phyloP scores from a whole-genome alignment of 2,797 vertebrate species.

The Molossus alvarezi region DNA sequence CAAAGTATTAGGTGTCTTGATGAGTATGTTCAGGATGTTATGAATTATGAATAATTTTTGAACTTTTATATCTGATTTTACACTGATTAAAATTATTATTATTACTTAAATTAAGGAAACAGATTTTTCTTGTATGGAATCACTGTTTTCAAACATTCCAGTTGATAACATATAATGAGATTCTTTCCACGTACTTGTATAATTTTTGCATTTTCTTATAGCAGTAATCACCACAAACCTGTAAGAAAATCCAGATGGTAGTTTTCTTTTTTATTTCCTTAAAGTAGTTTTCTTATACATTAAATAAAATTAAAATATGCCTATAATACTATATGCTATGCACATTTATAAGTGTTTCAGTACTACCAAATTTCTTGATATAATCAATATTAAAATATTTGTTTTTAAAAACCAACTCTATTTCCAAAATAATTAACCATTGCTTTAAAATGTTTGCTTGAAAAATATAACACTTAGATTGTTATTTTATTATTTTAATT shows the following conservation, averaged over 20 bases:
- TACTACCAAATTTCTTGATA: constrained; percentile 48
- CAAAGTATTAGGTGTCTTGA: background rate
- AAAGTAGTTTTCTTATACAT: background rate
- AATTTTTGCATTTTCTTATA: background rate
- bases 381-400: background rate
- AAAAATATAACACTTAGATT: constrained; percentile 2
- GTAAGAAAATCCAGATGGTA: background rate
- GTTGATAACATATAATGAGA: background rate
- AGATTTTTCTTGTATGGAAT: constrained; percentile 8
- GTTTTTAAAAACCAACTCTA: background rate
- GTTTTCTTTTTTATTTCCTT: background rate
- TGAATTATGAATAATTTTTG: constrained; percentile 38
- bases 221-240: background rate
- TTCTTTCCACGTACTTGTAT: background rate
- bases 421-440: constrained; percentile 53
- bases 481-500: constrained; percentile 27
- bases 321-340: background rate
- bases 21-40: background rate
- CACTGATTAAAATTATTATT: constrained; percentile 35
- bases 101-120: constrained; percentile 56
- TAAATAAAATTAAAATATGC: constrained; percentile 62
- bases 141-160: constrained; percentile 37
- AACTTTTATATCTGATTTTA: constrained; percentile 46
- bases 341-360: constrained; percentile 15
- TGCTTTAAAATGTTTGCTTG: constrained; percentile 54